phyloP scores from a whole-genome alignment of 2,113 vertebrate species.

The Tor tambroides region DNA sequence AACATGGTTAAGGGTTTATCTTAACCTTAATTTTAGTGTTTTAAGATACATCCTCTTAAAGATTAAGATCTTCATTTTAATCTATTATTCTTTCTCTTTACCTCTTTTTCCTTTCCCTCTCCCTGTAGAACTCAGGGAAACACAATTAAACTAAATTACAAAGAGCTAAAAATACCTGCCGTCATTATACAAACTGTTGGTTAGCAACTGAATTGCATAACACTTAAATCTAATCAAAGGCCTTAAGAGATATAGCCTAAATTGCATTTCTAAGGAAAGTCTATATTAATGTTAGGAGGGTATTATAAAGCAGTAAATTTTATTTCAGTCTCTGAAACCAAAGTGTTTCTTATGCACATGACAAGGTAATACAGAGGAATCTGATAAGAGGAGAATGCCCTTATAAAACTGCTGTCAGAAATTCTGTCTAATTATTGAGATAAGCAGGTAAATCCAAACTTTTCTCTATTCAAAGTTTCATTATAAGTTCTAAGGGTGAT shows the following conservation, averaged over 20 bases:
- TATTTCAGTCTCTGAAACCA: neutral
- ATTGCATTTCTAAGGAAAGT: slow-evolving; percentile 8
- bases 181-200: slow-evolving; percentile 44
- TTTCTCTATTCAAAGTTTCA: neutral
- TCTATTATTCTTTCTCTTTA: neutral
- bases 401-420: neutral
- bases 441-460: neutral
- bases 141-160: slow-evolving; percentile 50
- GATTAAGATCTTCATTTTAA: neutral
- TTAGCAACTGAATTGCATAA: slow-evolving; percentile 46
- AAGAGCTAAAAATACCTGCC: slow-evolving; percentile 48
- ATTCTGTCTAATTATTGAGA: neutral
- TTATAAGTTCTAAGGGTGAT: neutral
- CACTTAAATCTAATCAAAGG: slow-evolving; percentile 48
- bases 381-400: neutral
- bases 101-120: neutral
- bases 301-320: neutral
- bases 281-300: neutral
- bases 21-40: neutral
- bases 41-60: neutral
- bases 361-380: neutral
- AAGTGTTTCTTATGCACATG: neutral
- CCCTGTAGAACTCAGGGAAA: slow-evolving; percentile 19
- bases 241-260: slow-evolving; percentile 17
- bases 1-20: neutral